Evolutionary conservation across 1,140 invertebrate genomes (phyloP).

Genomic region (Heliconius hermathena): DNA sequence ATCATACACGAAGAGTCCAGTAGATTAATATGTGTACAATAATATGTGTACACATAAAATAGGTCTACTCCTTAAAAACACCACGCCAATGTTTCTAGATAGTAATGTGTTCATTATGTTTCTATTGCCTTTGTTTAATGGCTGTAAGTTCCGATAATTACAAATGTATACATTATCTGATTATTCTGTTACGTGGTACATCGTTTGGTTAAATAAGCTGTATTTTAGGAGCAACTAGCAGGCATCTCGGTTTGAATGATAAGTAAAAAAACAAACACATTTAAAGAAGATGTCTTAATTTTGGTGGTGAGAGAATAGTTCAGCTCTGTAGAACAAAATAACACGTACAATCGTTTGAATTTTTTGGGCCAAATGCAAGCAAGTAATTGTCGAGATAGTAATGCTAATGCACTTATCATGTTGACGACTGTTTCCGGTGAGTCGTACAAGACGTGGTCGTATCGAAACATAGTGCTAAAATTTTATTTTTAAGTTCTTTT

Average conservation of each 20-base stretch:
- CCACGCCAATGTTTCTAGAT: background rate
- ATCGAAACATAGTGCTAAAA: slow-evolving; percentile 56
- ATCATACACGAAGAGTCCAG: slow-evolving; percentile 37
- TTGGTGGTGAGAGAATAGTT: background rate
- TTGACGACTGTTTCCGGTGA: slow-evolving; percentile 76
- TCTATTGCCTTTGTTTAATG: slow-evolving; percentile 24
- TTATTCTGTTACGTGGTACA: slow-evolving; percentile 55
- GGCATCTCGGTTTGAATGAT: slow-evolving; percentile 49
- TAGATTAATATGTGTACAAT: slow-evolving; percentile 41
- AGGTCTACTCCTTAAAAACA: background rate
- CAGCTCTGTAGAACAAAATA: background rate
- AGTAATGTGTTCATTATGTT: background rate
- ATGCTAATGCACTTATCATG: slow-evolving; percentile 81
- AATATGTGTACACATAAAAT: no score
- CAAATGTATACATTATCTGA: slow-evolving; percentile 61
- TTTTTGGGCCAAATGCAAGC: slow-evolving; percentile 79
- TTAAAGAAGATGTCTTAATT: slow-evolving; percentile 34
- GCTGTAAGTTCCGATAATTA: slow-evolving; percentile 59
- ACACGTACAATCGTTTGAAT: slow-evolving; percentile 61
- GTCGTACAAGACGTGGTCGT: slow-evolving; percentile 47
- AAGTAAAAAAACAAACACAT: slow-evolving; percentile 72
- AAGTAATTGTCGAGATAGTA: slow-evolving; percentile 81
- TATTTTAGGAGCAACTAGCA: slow-evolving; percentile 49
- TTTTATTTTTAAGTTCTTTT: slow-evolving; percentile 8
- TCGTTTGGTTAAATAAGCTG: slow-evolving; percentile 52